These are phyloP conservation scores for Timema cristinae DNA, from an alignment of 2,888 invertebrate genomes.

Conservation along the genomic window DNA sequence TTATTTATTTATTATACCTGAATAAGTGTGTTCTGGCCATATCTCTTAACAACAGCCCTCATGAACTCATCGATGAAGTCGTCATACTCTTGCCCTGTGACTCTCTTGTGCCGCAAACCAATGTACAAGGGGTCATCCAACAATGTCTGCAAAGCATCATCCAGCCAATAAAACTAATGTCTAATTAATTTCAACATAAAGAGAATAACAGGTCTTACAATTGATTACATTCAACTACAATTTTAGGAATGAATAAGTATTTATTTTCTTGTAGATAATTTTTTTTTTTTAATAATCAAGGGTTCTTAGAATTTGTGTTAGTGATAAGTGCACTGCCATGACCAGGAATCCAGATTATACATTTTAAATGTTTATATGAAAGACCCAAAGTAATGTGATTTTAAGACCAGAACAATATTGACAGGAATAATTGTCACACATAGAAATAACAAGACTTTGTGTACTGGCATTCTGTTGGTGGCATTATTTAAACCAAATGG, in stretches of 20 bases:
- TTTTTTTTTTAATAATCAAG: no score
- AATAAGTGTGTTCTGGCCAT: constrained; percentile 80
- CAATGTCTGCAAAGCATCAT: constrained; percentile 55
- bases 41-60: constrained; percentile 80
- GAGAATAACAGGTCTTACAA: neutral
- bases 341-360: no score
- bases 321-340: no score
- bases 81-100: constrained; percentile 82
- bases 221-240: neutral
- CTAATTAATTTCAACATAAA: constrained; percentile 1
- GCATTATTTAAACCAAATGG: no score
- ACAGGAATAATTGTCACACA: no score
- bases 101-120: constrained; percentile 80
- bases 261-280: no score
- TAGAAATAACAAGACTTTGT: no score
- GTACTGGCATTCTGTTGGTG: no score
- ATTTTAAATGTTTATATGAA: neutral
- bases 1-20: constrained; percentile 45
- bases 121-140: constrained; percentile 93
- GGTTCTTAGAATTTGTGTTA: no score
- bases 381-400: neutral
- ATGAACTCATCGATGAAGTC: constrained; percentile 97
- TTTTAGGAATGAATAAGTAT: neutral
- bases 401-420: neutral
- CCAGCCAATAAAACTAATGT: neutral